Conservation (phyloP, 2,888 invertebrate species). For the Sinopyrophorus schimmeli region DNA sequence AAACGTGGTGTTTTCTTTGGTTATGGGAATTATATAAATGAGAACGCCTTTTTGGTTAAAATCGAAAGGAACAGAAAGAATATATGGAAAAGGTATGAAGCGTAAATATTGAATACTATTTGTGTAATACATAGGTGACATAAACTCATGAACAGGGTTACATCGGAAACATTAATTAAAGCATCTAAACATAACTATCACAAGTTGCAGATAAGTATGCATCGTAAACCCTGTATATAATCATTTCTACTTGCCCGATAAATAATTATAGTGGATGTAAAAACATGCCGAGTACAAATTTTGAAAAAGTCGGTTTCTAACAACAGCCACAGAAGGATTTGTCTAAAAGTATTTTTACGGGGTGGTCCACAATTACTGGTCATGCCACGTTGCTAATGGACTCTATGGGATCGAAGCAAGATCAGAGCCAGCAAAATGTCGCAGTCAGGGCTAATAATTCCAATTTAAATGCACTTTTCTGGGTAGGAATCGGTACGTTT, state of each 20-base stretch:
- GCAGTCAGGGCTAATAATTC: constrained; percentile 10
- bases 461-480: constrained; percentile 12
- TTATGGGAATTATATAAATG: constrained; percentile 4
- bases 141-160: constrained; percentile 7
- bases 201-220: constrained; percentile 7
- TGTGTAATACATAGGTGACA: constrained; percentile 1
- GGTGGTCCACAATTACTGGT: constrained; percentile 32
- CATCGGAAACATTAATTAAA: constrained; percentile 10
- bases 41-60: too few relatives aligned
- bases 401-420: constrained; percentile 14
- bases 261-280: too few relatives aligned
- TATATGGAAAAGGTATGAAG: too few relatives aligned
- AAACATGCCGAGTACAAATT: constrained; percentile 24
- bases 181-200: constrained; percentile 12
- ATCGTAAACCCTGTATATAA: constrained; percentile 12
- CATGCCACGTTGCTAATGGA: constrained; percentile 19
- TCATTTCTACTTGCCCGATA: too few relatives aligned
- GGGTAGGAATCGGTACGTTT: constrained; percentile 13
- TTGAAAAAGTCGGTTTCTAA: constrained; percentile 22
- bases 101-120: too few relatives aligned
- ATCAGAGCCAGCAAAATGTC: constrained; percentile 8
- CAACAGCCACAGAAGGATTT: constrained; percentile 7
- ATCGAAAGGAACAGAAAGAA: too few relatives aligned
- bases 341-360: constrained; percentile 13
- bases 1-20: constrained; percentile 7